Conservation (phyloP, 2,113 vertebrate genomes). For the Gambusia holbrooki region DNA sequence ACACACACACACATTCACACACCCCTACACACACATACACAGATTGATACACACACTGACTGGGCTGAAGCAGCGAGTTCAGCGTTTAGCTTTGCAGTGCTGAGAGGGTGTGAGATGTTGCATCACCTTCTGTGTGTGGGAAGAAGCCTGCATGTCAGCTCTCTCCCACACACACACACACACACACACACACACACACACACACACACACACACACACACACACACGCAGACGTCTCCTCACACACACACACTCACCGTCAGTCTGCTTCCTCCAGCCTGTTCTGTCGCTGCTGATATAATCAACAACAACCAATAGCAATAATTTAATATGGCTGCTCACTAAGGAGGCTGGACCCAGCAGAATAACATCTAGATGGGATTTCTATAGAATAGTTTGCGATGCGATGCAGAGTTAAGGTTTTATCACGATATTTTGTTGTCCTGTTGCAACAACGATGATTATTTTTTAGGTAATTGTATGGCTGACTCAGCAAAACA, state of each 20-base stretch:
- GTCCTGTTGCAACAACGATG: no score
- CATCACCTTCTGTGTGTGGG: conserved; percentile 71
- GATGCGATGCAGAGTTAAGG: no score
- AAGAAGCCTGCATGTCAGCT: conserved; percentile 62
- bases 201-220: no score
- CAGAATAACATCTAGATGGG: conserved; percentile 18
- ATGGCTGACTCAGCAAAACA: no score
- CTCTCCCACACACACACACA: conserved; percentile 46
- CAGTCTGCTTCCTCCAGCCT: conserved; percentile 53
- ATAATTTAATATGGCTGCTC: conserved; percentile 44
- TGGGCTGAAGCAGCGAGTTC: conserved; percentile 18
- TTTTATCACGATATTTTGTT: no score
- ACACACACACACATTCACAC: conserved; percentile 4
- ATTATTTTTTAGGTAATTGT: neutral
- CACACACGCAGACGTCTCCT: conserved; percentile 21
- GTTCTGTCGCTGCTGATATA: conserved; percentile 51
- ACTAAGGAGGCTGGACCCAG: conserved; percentile 37
- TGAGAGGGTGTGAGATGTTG: conserved; percentile 64
- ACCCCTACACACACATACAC: neutral
- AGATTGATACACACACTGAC: neutral
- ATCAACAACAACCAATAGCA: conserved; percentile 50
- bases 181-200: no score
- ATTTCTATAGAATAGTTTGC: conserved; percentile 13
- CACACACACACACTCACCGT: conserved; percentile 23
- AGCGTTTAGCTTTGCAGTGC: conserved; percentile 41